Base-by-base conservation (phyloP, 2,888 invertebrate species). In the Escarpia spicata region DNA sequence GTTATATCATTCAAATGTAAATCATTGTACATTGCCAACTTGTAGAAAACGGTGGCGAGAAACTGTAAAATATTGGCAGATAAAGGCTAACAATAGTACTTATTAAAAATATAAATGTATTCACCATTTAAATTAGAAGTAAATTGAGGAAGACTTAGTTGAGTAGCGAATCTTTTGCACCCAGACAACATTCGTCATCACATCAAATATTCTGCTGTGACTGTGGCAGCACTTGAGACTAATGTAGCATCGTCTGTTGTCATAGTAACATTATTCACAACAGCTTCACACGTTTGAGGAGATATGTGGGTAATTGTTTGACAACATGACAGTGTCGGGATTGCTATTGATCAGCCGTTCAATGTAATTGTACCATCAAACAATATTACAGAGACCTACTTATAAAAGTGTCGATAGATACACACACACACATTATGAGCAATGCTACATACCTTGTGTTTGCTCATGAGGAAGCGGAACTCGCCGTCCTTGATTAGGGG, bases 401-500 rank as follows among this genome's bases (percentile, higher is more conserved):
- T 26, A 26, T n/a, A 75, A 19, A 4, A n/a, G 19, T 26, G 26
- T 2, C 15, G 0, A 6, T 2, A 45, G 0, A 45, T 45, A 45
- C 45, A 45, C 45, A 37, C 37, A 37, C 37, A 26, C 15, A n/a
- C 37, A 37, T 37, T 75, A 26, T 6, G 6, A 15, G 75, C 6
- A 6, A 26, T 75, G 26, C 75, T 75, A 75, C 75, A 75, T 75
- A 75, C 91, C 92, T 93, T 89, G 92, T 93, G 92, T 90, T 93
- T 93, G 92, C 92, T 92, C 92, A 94, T 75, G 10, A 94, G 91
- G 93, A 94, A 94, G 60, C 93, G 93, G 89, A 93, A 93, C 92
- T 93, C 93, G 0, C 93, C 93, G 60, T 93, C 93, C 92, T 94
- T 94, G 92, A 93, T 94, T 60, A 94, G 92, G 43, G 93, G 93